Evolutionary conservation across 2,888 invertebrate genomes (phyloP).

Genomic region (Macrosiphum euphorbiae): DNA sequence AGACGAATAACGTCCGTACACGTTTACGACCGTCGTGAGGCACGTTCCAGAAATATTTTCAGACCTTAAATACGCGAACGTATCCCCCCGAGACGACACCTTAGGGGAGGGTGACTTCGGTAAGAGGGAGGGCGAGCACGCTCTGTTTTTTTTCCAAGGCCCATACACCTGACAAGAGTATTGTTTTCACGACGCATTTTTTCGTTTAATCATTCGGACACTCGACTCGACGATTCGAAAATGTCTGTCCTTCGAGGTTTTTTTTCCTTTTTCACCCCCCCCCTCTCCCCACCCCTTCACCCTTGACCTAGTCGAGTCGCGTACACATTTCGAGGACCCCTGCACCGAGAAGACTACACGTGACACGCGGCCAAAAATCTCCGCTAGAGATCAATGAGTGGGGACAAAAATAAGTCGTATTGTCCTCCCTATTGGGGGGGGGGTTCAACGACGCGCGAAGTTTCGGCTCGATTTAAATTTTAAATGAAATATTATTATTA

Average conservation of each 20-base stretch:
- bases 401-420: no score
- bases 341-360: not conserved
- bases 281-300: not conserved
- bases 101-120: no score
- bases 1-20: not conserved
- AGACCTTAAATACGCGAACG: not conserved
- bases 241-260: not conserved
- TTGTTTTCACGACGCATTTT: not conserved
- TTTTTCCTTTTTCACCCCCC: not conserved
- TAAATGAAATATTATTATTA: not conserved
- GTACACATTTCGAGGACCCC: not conserved
- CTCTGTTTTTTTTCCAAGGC: not conserved
- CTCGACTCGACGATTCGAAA: not conserved
- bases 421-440: no score
- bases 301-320: not conserved
- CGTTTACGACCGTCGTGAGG: no score
- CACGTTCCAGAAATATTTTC: not conserved
- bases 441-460: not conserved
- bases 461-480: conserved; percentile 11
- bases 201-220: not conserved
- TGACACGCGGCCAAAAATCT: not conserved
- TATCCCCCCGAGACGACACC: no score
- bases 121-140: not conserved
- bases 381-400: not conserved
- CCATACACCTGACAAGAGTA: not conserved